A percentile compares a stretch with the other conserved stretches of the same genome.
Evolutionary conservation across 2,113 vertebrate genomes (phyloP).

Genomic region (Psittacara wagleri): DNA sequence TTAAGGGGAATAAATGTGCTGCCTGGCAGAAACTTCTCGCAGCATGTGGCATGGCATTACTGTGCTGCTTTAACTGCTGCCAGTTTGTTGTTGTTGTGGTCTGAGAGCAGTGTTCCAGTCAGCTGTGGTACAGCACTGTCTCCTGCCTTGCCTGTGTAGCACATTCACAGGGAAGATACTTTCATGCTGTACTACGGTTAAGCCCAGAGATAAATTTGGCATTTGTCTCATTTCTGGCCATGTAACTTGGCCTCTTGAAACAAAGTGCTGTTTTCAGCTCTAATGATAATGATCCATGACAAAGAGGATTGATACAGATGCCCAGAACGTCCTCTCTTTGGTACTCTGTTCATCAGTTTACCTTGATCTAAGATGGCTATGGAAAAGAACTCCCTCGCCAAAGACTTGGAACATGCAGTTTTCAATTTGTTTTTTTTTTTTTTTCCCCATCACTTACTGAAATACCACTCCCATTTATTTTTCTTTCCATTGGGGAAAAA

Average conservation of each 20-base stretch:
- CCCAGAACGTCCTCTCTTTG: background rate
- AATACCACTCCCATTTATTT: background rate
- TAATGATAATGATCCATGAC: background rate
- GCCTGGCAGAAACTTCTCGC: background rate
- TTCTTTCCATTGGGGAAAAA: background rate
- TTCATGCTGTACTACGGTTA: background rate
- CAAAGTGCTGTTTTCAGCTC: background rate
- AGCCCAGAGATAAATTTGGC: background rate
- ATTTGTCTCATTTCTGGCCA: background rate
- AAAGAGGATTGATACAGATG: background rate
- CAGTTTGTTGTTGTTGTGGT: background rate
- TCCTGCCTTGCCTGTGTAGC: background rate
- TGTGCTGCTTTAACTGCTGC: background rate
- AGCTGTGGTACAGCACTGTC: background rate
- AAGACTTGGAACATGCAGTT: background rate
- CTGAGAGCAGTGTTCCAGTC: background rate
- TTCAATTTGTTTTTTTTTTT: background rate
- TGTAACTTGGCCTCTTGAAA: background rate
- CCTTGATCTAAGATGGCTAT: background rate
- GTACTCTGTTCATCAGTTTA: background rate
- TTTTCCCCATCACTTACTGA: background rate
- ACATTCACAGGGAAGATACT: background rate
- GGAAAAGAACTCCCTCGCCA: background rate
- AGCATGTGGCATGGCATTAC: rapidly evolving
- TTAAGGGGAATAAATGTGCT: background rate